phyloP scores from a whole-genome alignment of 2,888 invertebrate genomes.

The Drosophila buzzatii region DNA sequence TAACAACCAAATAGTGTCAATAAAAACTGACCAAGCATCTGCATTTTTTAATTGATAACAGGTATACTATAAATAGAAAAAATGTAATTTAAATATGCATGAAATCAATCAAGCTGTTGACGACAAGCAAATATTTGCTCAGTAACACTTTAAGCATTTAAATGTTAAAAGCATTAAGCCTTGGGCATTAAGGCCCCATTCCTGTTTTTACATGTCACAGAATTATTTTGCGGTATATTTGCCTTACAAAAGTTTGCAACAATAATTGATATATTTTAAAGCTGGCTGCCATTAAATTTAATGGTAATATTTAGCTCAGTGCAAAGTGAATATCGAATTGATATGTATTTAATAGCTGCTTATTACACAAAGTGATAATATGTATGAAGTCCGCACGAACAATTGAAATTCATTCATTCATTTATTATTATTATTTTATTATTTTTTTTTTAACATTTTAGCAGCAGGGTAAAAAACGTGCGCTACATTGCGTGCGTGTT shows the following conservation, averaged over 20 bases:
- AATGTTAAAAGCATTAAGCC: constrained; percentile 1
- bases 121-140: background rate
- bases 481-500: constrained; percentile 40
- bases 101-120: constrained; percentile 3
- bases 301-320: background rate
- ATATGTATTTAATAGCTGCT: background rate
- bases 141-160: background rate
- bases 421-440: background rate
- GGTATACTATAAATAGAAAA: background rate
- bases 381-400: background rate
- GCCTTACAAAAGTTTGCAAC: no score
- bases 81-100: background rate
- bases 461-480: constrained; percentile 1
- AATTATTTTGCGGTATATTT: background rate
- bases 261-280: background rate
- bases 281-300: background rate
- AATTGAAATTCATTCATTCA: background rate
- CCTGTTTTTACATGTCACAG: background rate
- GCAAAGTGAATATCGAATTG: background rate
- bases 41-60: constrained; percentile 2
- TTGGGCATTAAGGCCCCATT: background rate
- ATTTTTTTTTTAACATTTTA: background rate
- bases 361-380: constrained; percentile 23
- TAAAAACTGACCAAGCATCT: background rate
- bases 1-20: background rate